These are phyloP conservation scores for Leuctra nigra DNA, from an alignment of 2,888 invertebrate genomes.

Conservation along the genomic window DNA sequence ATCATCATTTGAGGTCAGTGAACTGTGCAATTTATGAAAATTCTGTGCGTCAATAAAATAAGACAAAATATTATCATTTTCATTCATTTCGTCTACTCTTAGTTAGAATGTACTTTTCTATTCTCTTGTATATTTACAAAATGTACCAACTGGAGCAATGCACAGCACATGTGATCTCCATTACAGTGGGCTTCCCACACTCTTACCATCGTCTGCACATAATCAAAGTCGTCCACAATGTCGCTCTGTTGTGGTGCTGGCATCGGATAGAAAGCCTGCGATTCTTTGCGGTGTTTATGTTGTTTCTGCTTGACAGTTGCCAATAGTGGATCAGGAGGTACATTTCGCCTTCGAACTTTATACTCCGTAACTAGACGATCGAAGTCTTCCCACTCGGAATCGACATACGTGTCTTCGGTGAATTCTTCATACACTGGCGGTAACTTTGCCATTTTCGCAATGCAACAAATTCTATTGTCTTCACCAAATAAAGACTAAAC, in stretches of 20 bases:
- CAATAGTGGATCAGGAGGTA: conserved; percentile 27
- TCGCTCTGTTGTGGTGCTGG: conserved; percentile 42
- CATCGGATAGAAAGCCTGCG: conserved; percentile 51
- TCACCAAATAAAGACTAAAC: too few species aligned
- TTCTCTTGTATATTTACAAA: neutral
- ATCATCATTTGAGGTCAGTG: too few species aligned
- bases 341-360: conserved; percentile 33
- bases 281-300: conserved; percentile 32
- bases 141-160: neutral
- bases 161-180: neutral
- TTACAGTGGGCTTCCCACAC: too few species aligned
- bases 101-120: neutral
- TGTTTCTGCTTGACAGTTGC: conserved; percentile 6
- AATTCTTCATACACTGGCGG: conserved; percentile 26
- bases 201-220: conserved; percentile 42
- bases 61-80: too few species aligned
- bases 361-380: conserved; percentile 46
- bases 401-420: conserved; percentile 36
- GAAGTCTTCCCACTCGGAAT: conserved; percentile 56
- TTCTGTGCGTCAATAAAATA: too few species aligned
- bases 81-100: too few species aligned
- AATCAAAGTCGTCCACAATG: conserved; percentile 41
- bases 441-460: conserved; percentile 21
- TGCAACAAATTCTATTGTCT: too few species aligned
- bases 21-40: too few species aligned